These are phyloP conservation scores for Fundulus diaphanus DNA, from an alignment of 2,797 vertebrate species.

Conservation along the genomic window DNA sequence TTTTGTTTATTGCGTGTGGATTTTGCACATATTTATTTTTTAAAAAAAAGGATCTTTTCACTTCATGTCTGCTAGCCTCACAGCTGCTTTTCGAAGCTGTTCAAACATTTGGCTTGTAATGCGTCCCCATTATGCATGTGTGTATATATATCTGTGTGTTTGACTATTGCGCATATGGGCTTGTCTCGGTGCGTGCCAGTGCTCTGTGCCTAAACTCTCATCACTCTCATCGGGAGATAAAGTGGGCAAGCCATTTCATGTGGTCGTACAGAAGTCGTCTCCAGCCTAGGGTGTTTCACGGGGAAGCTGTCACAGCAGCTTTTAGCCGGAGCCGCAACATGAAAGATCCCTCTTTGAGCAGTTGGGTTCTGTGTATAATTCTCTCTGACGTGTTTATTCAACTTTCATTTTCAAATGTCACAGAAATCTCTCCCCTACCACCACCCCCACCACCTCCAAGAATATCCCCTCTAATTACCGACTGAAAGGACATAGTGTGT, in stretches of 20 bases:
- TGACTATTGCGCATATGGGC: conserved; percentile 39
- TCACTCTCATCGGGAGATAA: conserved; percentile 78
- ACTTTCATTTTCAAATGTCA: conserved; percentile 75
- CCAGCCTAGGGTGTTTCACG: conserved; percentile 63
- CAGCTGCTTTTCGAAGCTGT: conserved; percentile 66
- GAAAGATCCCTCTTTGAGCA: conserved; percentile 76
- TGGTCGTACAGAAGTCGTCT: conserved; percentile 76
- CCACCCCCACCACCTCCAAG: conserved; percentile 30
- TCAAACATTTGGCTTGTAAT: conserved; percentile 63
- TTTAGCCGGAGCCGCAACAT: conserved; percentile 74
- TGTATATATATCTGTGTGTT: conserved; percentile 56
- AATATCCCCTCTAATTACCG: conserved; percentile 75
- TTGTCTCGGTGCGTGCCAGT: conserved; percentile 65
- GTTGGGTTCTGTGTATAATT: conserved; percentile 78
- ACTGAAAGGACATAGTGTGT: conserved; percentile 58
- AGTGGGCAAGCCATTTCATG: conserved; percentile 77
- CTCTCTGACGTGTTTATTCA: conserved; percentile 79
- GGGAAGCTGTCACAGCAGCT: conserved; percentile 78
- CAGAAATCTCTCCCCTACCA: conserved; percentile 37
- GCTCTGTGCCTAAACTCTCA: conserved; percentile 62
- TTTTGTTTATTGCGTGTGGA: conserved; percentile 46
- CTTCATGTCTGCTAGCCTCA: conserved; percentile 49
- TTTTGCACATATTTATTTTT: conserved; percentile 53
- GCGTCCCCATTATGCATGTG: conserved; percentile 48
- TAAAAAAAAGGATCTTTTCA: conserved; percentile 32